Percentiles rank a stretch among this genome's conserved stretches.
Evolutionary conservation across 1,140 invertebrate species (phyloP).

Genomic region (Cecropterus lyciades): DNA sequence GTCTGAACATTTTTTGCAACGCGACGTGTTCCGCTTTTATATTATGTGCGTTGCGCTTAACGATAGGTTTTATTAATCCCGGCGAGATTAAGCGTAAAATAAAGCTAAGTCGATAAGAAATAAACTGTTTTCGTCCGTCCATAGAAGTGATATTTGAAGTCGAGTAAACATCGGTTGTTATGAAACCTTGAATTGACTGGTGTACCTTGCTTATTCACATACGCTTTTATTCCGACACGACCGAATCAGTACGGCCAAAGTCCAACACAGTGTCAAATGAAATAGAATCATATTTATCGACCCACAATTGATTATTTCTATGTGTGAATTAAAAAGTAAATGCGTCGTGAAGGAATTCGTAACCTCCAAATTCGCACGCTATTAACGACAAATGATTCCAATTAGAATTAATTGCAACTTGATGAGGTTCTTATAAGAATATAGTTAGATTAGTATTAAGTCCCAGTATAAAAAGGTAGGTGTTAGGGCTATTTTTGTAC

Average conservation of each 20-base stretch:
- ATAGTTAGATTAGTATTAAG: neutral
- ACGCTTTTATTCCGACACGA: slow-evolving; percentile 23
- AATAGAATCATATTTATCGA: slow-evolving; percentile 5
- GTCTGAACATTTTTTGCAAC: too few relatives aligned
- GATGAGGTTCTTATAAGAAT: neutral
- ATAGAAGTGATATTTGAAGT: neutral
- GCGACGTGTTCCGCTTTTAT: too few relatives aligned
- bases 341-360: neutral
- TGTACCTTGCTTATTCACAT: slow-evolving; percentile 17
- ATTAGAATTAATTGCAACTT: neutral
- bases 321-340: neutral
- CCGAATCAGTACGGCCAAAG: slow-evolving; percentile 14
- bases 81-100: too few relatives aligned
- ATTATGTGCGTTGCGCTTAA: too few relatives aligned
- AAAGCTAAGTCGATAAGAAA: too few relatives aligned
- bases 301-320: neutral
- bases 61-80: too few relatives aligned
- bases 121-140: too few relatives aligned
- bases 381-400: neutral
- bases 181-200: slow-evolving; percentile 21
- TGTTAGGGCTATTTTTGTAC: too few relatives aligned
- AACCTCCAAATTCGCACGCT: neutral
- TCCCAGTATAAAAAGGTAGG: too few relatives aligned
- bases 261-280: slow-evolving; percentile 11
- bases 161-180: slow-evolving; percentile 10